Evolutionary conservation across 2,113 vertebrate genomes (phyloP).

Genomic region (Psilopsiagon aurifrons): DNA sequence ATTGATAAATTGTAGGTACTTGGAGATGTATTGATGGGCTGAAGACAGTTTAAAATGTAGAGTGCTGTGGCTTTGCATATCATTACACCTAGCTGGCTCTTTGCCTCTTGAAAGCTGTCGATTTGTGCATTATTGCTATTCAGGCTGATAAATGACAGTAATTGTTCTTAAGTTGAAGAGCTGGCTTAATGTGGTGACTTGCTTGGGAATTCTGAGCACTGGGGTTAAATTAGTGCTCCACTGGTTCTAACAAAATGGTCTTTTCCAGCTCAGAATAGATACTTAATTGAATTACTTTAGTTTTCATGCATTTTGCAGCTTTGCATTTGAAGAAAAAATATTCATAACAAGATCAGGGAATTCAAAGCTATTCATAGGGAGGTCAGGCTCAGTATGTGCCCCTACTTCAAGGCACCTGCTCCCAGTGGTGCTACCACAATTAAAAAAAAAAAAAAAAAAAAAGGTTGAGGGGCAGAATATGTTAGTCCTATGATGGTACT

Average conservation of each 20-base stretch:
- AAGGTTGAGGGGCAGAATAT: neutral
- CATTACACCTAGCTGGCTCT: slow-evolving; percentile 79
- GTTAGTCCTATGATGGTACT: neutral
- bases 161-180: slow-evolving; percentile 88
- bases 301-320: slow-evolving; percentile 77
- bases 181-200: slow-evolving; percentile 84
- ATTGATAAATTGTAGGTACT: slow-evolving; percentile 83
- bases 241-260: slow-evolving; percentile 78
- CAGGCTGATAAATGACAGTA: slow-evolving; percentile 89
- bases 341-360: slow-evolving; percentile 67
- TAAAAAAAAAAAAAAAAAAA: slow-evolving; percentile 11
- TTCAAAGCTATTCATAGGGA: slow-evolving; percentile 50
- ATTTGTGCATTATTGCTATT: slow-evolving; percentile 87
- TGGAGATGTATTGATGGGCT: slow-evolving; percentile 83
- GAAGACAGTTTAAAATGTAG: slow-evolving; percentile 79
- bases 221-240: slow-evolving; percentile 77
- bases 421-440: slow-evolving; percentile 9
- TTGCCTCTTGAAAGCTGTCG: slow-evolving; percentile 86
- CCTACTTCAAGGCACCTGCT: slow-evolving; percentile 63
- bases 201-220: slow-evolving; percentile 80
- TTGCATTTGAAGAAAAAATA: slow-evolving; percentile 72
- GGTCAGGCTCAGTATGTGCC: slow-evolving; percentile 29
- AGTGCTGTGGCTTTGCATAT: slow-evolving; percentile 84
- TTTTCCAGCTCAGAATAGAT: slow-evolving; percentile 76
- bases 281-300: slow-evolving; percentile 82